Base-by-base conservation (phyloP, 2,113 vertebrate species). In the Athene noctua region DNA sequence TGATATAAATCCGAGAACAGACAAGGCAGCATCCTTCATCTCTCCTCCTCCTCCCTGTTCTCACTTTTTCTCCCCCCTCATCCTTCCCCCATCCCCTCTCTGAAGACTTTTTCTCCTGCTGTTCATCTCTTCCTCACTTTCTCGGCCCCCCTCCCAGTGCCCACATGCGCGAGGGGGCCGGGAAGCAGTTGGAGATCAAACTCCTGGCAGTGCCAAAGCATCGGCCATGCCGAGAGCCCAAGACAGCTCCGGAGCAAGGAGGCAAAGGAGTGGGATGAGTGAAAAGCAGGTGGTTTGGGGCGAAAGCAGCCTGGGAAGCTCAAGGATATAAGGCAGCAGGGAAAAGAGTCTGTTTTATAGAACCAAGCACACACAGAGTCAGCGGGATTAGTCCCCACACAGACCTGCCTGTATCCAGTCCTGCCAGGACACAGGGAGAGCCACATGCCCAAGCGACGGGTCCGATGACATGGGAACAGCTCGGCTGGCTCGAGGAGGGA, bases 41-140 rank as follows among this genome's bases (percentile, higher is more conserved):
- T 72, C 82, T 93, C 78, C 92, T 95, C 88, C 83, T 94, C 88
- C 94, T 94, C 89, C 46, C 79, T 90, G 74, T 89, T 97, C 92
- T 91, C 89, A 88, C 94, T 96, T 94, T 52, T 84, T 92, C 80
- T 90, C 88, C 74, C 96, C 49, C 7, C 80, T 87, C 72, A 74
- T 74, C 92, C 93, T 94, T 96, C 86, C 83, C 86, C 74, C 80
- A 85, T 89, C 81, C 88, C 89, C 88, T 92, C 95, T 79, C 94
- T 44, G 59, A 94, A 94, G 88, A 94, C 79, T 94, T 74, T 80
- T 75, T 78, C 91, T 95, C 92, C 87, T 93, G 94, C 92, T 95
- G 94, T 93, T 96, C 91, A 10, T 77, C 87, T 66, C 80, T 91
- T 94, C 82, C 90, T 47, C 2, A 9, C 67, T 81, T 91, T 90